These are phyloP conservation scores for Erannis defoliaria DNA, from an alignment of 2,888 invertebrate species.

Conservation along the genomic window DNA sequence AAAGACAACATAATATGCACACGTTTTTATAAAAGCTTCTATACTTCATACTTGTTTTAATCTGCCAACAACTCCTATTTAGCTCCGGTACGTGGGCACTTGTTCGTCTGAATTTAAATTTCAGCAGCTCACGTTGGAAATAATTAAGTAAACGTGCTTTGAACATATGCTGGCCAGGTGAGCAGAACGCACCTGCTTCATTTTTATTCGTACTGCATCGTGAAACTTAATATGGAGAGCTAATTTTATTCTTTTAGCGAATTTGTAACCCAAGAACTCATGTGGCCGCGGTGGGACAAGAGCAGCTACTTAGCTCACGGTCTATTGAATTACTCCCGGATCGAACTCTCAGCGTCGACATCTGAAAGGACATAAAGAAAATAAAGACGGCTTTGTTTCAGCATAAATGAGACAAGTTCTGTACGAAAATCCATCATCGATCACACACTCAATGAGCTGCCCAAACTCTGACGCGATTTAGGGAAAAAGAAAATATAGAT, in stretches of 20 bases:
- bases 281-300: conserved; percentile 65
- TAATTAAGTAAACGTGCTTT: conserved; percentile 69
- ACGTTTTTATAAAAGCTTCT: conserved; percentile 34
- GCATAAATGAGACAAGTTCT: conserved; percentile 41
- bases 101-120: conserved; percentile 57
- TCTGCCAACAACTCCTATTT: conserved; percentile 49
- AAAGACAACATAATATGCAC: conserved; percentile 33
- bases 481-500: conserved; percentile 39
- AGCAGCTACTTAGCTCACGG: conserved; percentile 77
- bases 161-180: conserved; percentile 82
- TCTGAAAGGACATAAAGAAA: conserved; percentile 57
- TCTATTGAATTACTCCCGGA: conserved; percentile 71
- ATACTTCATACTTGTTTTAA: conserved; percentile 41
- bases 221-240: conserved; percentile 80
- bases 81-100: conserved; percentile 51
- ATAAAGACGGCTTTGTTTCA: conserved; percentile 53
- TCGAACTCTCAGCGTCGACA: conserved; percentile 52
- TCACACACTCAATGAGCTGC: conserved; percentile 50
- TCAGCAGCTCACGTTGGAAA: conserved; percentile 57
- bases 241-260: conserved; percentile 65
- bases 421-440: conserved; percentile 50
- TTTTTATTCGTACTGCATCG: conserved; percentile 65
- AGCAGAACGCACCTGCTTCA: conserved; percentile 73
- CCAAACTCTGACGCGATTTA: conserved; percentile 41
- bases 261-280: conserved; percentile 75